phyloP scores from a whole-genome alignment of 2,113 vertebrate species.

The Rhipidura dahli region DNA sequence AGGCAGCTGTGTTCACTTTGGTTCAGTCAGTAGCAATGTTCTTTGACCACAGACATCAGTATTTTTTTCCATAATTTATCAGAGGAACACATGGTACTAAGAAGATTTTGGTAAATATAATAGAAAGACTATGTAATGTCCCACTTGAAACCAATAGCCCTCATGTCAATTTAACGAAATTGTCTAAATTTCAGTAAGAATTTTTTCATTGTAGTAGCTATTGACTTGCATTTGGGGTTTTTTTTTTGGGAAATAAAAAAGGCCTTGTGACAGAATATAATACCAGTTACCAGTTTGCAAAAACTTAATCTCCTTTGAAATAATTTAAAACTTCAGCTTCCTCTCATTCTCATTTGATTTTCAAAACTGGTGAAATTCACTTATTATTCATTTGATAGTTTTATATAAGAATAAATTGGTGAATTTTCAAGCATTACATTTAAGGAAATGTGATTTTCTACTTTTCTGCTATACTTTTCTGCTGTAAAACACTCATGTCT shows the following conservation, averaged over 20 bases:
- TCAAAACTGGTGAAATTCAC: neutral
- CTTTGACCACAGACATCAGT: neutral
- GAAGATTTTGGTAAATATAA: neutral
- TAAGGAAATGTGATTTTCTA: neutral
- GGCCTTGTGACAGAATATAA: neutral
- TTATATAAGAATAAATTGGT: slow-evolving; percentile 8
- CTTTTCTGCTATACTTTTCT: neutral
- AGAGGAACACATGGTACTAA: neutral
- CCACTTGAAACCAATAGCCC: neutral
- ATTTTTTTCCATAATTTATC: neutral
- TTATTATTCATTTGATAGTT: neutral
- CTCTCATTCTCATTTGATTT: neutral
- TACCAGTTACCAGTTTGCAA: neutral
- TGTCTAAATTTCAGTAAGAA: neutral
- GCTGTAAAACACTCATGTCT: neutral
- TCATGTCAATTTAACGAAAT: neutral
- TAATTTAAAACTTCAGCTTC: neutral
- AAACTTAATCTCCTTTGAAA: neutral
- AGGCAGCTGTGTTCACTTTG: neutral
- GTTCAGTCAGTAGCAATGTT: neutral
- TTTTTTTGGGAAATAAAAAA: neutral
- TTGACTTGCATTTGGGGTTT: neutral
- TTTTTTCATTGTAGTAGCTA: neutral
- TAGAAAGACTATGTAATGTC: neutral
- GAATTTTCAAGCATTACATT: slow-evolving; percentile 22